Evolutionary conservation across 2,797 vertebrate species (phyloP).

Genomic region (Ciconia nigra): DNA sequence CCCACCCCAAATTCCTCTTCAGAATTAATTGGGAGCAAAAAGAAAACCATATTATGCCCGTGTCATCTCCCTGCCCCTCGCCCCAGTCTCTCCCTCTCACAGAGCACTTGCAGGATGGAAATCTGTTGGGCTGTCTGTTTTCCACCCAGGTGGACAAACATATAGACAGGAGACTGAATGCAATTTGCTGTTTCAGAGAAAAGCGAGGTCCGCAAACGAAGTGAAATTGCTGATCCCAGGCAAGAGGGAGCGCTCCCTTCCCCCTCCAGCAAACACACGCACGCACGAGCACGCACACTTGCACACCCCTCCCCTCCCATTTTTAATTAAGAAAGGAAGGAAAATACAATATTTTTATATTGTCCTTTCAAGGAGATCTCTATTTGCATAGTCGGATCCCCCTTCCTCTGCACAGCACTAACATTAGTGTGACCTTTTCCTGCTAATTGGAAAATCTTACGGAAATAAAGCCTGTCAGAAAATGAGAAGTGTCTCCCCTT

Average conservation of each 20-base stretch:
- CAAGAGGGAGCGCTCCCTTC: neutral
- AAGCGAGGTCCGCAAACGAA: neutral
- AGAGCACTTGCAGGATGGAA: neutral
- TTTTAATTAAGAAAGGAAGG: slow-evolving; percentile 44
- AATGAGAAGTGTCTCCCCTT: slow-evolving; percentile 83
- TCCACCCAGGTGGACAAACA: slow-evolving; percentile 43
- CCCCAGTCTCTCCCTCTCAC: neutral
- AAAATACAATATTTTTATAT: slow-evolving; percentile 56
- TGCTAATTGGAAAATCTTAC: slow-evolving; percentile 86
- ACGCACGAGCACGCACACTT: neutral
- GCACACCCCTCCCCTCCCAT: neutral
- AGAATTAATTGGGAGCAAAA: neutral
- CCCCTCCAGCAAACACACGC: neutral
- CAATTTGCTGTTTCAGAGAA: slow-evolving; percentile 10
- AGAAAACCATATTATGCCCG: accelerated
- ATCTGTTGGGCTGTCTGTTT: neutral
- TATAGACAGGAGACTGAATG: neutral
- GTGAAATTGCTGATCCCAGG: neutral
- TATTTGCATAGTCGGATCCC: slow-evolving; percentile 79
- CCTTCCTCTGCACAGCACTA: slow-evolving; percentile 73
- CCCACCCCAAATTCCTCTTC: neutral
- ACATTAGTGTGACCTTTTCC: slow-evolving; percentile 81
- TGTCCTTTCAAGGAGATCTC: slow-evolving; percentile 78
- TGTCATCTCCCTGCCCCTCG: neutral
- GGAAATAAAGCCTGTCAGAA: slow-evolving; percentile 86